Evolutionary conservation across 2,888 invertebrate genomes (phyloP), one percentile per base, ranked within the genome.

Genomic region (Synergus laeviventris): DNA sequence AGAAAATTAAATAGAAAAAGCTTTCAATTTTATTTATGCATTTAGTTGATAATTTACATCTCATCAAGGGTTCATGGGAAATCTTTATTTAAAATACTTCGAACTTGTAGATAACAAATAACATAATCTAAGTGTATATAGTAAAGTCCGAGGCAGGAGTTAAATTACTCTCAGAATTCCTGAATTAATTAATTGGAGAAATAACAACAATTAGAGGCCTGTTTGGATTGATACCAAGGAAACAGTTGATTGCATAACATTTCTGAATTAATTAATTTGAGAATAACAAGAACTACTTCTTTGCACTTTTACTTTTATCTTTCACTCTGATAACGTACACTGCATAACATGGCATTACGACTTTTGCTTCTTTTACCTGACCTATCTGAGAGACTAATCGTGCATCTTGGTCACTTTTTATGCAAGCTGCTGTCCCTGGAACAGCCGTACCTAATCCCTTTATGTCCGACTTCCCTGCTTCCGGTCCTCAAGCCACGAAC

Each of bases 391-490:
- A 74, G 39, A 74, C 60, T 61, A 74, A 74, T 60, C 74, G 38
- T 59, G 74, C 74, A 74, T 54, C 84, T 84, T 87, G 83, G 84
- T 84, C 85, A 87, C 86, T 89, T 90, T 91, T 85, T 91, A 90
- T 89, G 91, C 92, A 92, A 91, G 92, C 92, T 91, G 92, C 93
- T 91, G 92, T 92, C 89, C 86, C 88, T 89, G 93, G 93, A 91
- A 86, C 89, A 85, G 87, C 89, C 84, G 86, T 89, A 87, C 93
- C 93, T 84, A 94, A 94, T 92, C 94, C 94, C 79, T 94, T 94
- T 91, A 93, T 93, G 93, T 93, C 93, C 89, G 93, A 93, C 92
- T 80, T 80, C 74, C 80, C 81, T 21, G 79, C 80, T 78, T 77
- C 81, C 61, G 82, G 84, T 81, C 78, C 83, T 78, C 85, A 86